These are phyloP conservation scores for Serrognathus titanus DNA, from an alignment of 2,888 invertebrate species.

Conservation along the genomic window DNA sequence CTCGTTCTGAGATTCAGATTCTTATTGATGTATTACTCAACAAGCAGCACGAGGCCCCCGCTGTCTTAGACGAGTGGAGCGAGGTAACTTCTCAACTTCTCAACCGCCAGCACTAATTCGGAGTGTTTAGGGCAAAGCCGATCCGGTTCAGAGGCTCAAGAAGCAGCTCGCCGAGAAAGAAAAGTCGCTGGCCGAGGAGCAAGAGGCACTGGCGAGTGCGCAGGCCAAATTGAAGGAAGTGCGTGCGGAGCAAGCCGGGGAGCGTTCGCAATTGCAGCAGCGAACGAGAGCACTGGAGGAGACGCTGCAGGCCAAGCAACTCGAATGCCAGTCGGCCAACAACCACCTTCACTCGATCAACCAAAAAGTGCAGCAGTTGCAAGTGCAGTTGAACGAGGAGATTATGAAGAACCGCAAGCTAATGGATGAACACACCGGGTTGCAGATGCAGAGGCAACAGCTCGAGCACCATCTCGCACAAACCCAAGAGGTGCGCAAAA, in stretches of 20 bases:
- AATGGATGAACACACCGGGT: constrained; percentile 57
- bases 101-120: not conserved
- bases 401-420: constrained; percentile 51
- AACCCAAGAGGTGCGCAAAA: constrained; percentile 51
- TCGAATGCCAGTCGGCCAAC: constrained; percentile 62
- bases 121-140: constrained; percentile 67
- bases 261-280: constrained; percentile 58
- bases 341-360: constrained; percentile 55
- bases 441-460: constrained; percentile 61
- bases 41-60: constrained; percentile 77
- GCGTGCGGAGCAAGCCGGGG: constrained; percentile 65
- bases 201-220: constrained; percentile 70
- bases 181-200: constrained; percentile 69
- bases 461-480: constrained; percentile 63
- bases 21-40: constrained; percentile 85
- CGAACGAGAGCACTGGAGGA: constrained; percentile 59
- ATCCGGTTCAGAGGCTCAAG: constrained; percentile 80
- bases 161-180: constrained; percentile 88
- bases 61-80: constrained; percentile 77
- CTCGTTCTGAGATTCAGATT: constrained; percentile 83
- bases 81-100: constrained; percentile 58
- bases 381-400: constrained; percentile 59
- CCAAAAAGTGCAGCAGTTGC: constrained; percentile 61
- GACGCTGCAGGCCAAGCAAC: constrained; percentile 49
- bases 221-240: constrained; percentile 78